Base-by-base conservation (phyloP, 2,888 invertebrate genomes). In the Schrankia costaestrigalis region DNA sequence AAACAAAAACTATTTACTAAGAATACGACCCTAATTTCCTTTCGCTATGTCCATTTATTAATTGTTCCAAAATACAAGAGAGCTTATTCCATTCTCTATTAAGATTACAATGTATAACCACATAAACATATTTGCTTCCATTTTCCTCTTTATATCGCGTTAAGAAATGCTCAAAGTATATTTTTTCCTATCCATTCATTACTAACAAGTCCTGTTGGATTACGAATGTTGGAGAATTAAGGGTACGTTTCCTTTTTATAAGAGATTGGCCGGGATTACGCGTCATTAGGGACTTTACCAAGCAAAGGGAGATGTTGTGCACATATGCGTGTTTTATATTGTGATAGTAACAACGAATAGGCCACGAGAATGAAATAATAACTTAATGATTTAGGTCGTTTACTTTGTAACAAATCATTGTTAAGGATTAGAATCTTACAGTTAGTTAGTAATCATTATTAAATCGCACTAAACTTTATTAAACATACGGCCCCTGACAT, bases 181-280 rank as follows among this genome's bases (percentile, higher is more conserved):
- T 48, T 53, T 46, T 32, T 39, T 37, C 31, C 11, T 50, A 43
- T 53, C 56, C 61, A 64, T 69, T 63, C 56, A 59, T 59, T 58
- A 63, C 56, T 40, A 46, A 47, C 45, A 44, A 35, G 46, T 39
- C 46, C 25, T 40, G 34, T 57, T 62, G 63, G 71, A 75, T 74
- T 72, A 75, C 60, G 60, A 62, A 62, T 66, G 70, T 67, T 34
- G 35, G 39, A 42, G 54, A 57, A 66, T 58, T 56, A 56, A 53
- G 58, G 59, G 51, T 58, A 52, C 55, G 55, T 59, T 70, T 57
- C 62, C 66, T 67, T 75, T 73, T 69, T 69, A 61, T 61, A 68
- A 69, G 63, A 74, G 68, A 73, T 72, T 65, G 69, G 56, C 37
- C 35, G 41, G 70, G 72, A 75, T 74, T 74, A 75, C 56, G 39